phyloP scores from a whole-genome alignment of 2,113 vertebrate species.

The Otus sunia region DNA sequence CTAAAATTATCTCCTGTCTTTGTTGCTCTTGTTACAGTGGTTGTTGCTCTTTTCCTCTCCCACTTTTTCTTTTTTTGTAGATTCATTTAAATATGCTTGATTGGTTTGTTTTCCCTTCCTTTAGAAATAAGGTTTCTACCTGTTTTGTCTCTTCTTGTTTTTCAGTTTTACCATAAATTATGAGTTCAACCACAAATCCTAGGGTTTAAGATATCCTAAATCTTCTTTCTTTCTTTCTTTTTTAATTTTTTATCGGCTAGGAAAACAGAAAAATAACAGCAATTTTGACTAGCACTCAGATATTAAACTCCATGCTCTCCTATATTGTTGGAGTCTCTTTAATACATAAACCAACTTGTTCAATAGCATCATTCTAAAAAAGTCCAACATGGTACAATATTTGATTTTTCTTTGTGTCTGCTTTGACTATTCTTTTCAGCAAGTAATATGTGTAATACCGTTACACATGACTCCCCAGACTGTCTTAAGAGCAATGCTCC shows the following conservation, averaged over 20 bases:
- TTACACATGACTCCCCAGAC: not conserved
- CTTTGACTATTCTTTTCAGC: not conserved
- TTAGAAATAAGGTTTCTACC: not conserved
- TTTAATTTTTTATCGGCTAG: not conserved
- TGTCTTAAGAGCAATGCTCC: not conserved
- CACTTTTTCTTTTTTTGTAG: not conserved
- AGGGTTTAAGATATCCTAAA: not conserved
- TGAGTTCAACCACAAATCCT: not conserved
- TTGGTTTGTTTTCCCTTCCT: not conserved
- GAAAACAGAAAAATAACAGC: not conserved
- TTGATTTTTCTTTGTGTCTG: not conserved
- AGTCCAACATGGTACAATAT: not conserved
- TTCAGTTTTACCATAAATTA: not conserved
- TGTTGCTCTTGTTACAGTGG: not conserved
- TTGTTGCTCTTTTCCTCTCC: not conserved
- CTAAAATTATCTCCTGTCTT: not conserved
- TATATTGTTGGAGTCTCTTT: not conserved
- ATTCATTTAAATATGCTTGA: not conserved
- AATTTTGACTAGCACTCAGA: not conserved
- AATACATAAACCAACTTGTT: not conserved
- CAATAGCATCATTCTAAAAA: not conserved
- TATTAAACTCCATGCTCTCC: not conserved
- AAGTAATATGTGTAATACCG: rapidly evolving
- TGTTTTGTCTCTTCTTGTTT: not conserved
- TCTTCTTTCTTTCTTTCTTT: not conserved